Base-by-base conservation (phyloP, 2,113 vertebrate genomes). In the Pyrgilauda ruficollis region DNA sequence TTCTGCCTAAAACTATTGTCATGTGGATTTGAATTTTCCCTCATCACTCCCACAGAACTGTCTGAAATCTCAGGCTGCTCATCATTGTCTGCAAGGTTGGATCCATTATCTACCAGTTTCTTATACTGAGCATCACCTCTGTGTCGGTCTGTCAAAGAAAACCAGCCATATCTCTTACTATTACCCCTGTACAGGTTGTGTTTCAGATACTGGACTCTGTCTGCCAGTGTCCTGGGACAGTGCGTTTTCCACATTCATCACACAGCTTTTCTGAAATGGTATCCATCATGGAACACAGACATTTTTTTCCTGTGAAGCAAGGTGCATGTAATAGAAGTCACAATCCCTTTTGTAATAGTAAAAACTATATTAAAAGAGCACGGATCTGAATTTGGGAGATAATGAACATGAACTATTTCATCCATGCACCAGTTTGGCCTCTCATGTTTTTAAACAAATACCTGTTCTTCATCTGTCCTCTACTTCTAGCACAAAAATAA, bases 401-500 rank as follows among this genome's bases (percentile, higher is more conserved):
- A 84, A 92, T 68, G 26, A 77, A 92, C 94, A 85, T 37, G 8
- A 63, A 43, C 31, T 50, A n/a, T 91, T 93, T 90, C 1, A 72
- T 70, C 63, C 15, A 12, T 39, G n/a, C 7, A 52, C 21, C 15
- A 31, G 8, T 63, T n/a, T 89, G 59, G 10, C 10, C 22, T 15
- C 14, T 69, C 7, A 18, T 47, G 31, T 87, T 95, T 91, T 91
- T 95, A 87, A 76, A 94, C 53, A 89, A 85, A 87, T 55, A 93
- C 16, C 11, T 64, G 46, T 84, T 31, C 20, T 94, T 74, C 26
- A 49, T 74, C n/a, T 78, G 39, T 70, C 39, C 30, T 89, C 53
- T 55, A 67, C 86, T 88, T 96, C 74, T 77, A 96, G 47, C 41
- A 87, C 43, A 67, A 91, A 83, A 52, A 44, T 41, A 85, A 87